Evolutionary conservation across 2,888 invertebrate species (phyloP), one percentile per base, ranked within the genome.

Genomic region (Drosophila demipolita): DNA sequence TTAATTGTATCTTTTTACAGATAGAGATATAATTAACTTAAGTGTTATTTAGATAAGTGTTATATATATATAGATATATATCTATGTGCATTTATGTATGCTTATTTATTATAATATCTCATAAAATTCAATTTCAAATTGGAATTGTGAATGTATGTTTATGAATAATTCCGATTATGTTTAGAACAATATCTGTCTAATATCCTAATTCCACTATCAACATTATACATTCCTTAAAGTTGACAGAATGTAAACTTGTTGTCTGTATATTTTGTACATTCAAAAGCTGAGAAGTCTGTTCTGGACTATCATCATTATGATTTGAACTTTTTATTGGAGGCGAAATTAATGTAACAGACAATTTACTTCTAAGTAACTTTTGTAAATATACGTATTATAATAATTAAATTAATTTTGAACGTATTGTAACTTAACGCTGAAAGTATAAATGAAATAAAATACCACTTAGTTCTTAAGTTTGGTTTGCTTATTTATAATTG

Each of bases 1-100:
- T 59, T 38, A 40, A 32, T 60, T 38, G 8, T 70, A 70, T 50
- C 15, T 35, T 49, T 26, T 42, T 26, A 52, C 35, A 29, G 35
- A 60, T 23, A 1, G 58, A n/a, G 12, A 45, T 20, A 29, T 45
- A 67, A 62, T 55, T 49, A 59, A 33, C 61, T 49, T 15, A 1
- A 50, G 2, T 32, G 12, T 38, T 12, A 29, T 3, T 38, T 23
- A 45, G 15, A 36, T 17, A 17, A 23, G 23, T 23, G 23, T 23
- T 15, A 33, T 2, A 11, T 33, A 23, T n/a, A 15, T 15, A 20
- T 17, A 23, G 8, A 42, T 3, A 9, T 36, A 32, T 9, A 26
- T 11, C 17, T 38, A 23, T 23, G 3, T 8, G 17, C 2, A 50
- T 35, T 33, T 26, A 26, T 11, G 8, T 15, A 23, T 6, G 38